Evolutionary conservation across 2,113 vertebrate species (phyloP).

Genomic region (Alectura lathami): DNA sequence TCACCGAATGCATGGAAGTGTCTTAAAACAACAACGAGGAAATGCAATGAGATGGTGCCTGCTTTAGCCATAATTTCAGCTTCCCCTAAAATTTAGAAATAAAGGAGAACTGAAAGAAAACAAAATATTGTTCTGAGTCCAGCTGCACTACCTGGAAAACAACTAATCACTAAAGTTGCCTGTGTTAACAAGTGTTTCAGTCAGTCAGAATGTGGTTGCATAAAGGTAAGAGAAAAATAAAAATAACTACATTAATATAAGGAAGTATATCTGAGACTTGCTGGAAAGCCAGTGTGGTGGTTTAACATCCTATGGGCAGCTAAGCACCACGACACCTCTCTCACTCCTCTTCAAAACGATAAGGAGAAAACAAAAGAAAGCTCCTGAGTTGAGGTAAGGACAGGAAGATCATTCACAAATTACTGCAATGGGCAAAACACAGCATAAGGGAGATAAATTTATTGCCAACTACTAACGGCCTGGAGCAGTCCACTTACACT

Average conservation of each 20-base stretch:
- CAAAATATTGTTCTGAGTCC: neutral
- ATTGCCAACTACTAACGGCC: too few relatives aligned
- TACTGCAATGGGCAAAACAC: too few relatives aligned
- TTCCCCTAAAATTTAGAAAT: slow-evolving; percentile 1
- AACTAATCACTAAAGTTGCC: neutral
- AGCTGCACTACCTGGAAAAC: neutral
- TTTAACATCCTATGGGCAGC: too few relatives aligned
- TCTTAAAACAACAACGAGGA: neutral
- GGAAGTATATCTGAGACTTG: neutral
- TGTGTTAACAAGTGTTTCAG: neutral
- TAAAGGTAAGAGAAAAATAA: neutral
- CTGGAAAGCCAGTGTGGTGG: neutral
- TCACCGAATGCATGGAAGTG: neutral
- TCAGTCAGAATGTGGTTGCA: neutral
- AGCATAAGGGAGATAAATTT: too few relatives aligned
- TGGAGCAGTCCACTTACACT: too few relatives aligned
- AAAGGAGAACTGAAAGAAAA: neutral
- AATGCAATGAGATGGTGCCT: neutral
- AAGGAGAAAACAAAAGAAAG: too few relatives aligned
- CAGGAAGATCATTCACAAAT: too few relatives aligned
- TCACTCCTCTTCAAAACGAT: too few relatives aligned
- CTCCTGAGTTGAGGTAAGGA: too few relatives aligned
- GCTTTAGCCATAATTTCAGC: neutral
- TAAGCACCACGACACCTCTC: too few relatives aligned
- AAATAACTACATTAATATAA: neutral